These are phyloP conservation scores for Dromococcyx pavoninus DNA, from an alignment of 2,797 vertebrate genomes.

Conservation along the genomic window DNA sequence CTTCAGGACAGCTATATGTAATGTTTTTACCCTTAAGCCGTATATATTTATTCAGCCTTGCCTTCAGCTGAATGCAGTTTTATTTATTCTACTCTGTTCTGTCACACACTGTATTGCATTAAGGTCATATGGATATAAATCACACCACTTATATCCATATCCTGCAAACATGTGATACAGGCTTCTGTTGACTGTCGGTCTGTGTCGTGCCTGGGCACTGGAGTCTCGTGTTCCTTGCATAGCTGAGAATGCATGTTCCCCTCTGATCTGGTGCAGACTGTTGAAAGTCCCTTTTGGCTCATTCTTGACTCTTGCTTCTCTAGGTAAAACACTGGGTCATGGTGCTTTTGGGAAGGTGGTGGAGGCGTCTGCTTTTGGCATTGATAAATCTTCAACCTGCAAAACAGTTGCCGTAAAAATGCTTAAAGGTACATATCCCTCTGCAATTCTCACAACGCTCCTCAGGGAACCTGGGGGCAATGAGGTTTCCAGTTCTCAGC, in stretches of 20 bases:
- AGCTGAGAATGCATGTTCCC: conserved; percentile 47
- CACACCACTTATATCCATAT: neutral
- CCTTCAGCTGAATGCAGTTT: neutral
- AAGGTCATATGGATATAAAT: conserved; percentile 26
- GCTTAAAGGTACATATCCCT: conserved; percentile 88
- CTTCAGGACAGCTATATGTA: neutral
- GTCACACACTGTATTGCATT: neutral
- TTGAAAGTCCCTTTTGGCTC: conserved; percentile 33
- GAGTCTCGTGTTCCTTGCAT: neutral
- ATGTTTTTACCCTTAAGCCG: neutral
- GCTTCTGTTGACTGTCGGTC: neutral
- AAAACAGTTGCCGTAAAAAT: conserved; percentile 98
- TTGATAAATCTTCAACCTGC: conserved; percentile 94
- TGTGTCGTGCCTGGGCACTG: neutral
- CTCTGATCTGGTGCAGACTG: conserved; percentile 21
- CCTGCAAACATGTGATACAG: neutral
- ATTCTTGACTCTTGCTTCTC: conserved; percentile 70
- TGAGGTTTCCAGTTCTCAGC: neutral
- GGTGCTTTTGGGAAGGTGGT: conserved; percentile 96
- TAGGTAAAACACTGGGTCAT: conserved; percentile 94
- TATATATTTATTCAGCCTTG: neutral
- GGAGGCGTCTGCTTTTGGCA: conserved; percentile 94
- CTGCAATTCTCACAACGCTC: neutral
- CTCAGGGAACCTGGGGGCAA: neutral
- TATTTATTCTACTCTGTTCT: neutral